A percentile compares a stretch with the other conserved stretches of the same genome.
phyloP scores from a whole-genome alignment of 1,140 invertebrate species.

The Hyposmocoma kahamanoa region DNA sequence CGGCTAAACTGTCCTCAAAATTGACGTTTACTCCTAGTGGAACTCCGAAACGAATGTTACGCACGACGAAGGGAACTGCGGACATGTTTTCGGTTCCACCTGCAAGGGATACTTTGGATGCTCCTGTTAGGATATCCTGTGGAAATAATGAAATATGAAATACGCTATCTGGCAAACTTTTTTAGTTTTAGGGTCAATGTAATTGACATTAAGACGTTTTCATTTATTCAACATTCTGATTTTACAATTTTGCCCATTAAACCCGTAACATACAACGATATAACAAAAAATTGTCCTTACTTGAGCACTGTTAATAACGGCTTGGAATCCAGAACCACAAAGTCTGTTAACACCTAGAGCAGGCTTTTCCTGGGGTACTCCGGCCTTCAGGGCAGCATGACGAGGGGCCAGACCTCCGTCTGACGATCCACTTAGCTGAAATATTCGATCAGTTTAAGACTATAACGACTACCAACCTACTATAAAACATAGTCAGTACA shows the following conservation, averaged over 20 bases:
- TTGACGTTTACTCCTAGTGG: constrained; percentile 84
- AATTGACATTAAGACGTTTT: too few relatives aligned
- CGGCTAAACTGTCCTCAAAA: constrained; percentile 90
- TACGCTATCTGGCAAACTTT: too few relatives aligned
- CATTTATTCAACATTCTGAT: too few relatives aligned
- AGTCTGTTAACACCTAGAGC: constrained; percentile 90
- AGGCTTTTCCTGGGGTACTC: constrained; percentile 87
- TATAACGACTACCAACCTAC: too few relatives aligned
- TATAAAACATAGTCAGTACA: too few relatives aligned
- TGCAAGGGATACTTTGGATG: constrained; percentile 90
- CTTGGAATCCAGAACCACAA: constrained; percentile 97
- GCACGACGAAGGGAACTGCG: constrained; percentile 88
- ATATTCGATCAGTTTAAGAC: too few relatives aligned
- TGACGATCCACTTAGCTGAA: constrained; percentile 77
- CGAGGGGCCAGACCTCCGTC: constrained; percentile 93
- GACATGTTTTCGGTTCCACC: constrained; percentile 98
- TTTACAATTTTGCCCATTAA: too few relatives aligned
- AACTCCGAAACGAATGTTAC: constrained; percentile 92
- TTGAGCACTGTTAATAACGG: constrained; percentile 92
- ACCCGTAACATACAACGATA: too few relatives aligned
- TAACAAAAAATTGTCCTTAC: too few relatives aligned
- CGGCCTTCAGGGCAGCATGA: constrained; percentile 87
- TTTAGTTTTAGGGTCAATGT: too few relatives aligned
- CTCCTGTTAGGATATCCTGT: constrained; percentile 91
- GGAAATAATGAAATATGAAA: constrained; percentile 13